Conservation (phyloP, 2,888 invertebrate species). For the Julus scanicus region DNA sequence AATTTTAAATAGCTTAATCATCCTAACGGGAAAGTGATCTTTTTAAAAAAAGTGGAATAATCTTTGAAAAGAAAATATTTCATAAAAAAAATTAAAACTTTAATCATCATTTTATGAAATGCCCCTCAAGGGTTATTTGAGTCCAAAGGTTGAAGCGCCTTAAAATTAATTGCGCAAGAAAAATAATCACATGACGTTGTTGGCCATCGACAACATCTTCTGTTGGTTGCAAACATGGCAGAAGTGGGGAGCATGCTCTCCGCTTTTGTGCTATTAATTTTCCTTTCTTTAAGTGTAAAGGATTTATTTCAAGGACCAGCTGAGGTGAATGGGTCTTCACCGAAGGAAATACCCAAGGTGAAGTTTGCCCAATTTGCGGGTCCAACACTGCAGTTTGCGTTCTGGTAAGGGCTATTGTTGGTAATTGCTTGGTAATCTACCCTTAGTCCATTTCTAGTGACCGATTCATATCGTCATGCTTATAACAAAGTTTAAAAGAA, state of each 20-base stretch:
- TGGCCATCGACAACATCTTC: background rate
- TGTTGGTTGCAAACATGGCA: conserved; percentile 9
- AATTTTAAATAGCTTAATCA: too few species aligned
- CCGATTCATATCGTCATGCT: too few species aligned
- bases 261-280: conserved; percentile 9
- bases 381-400: conserved; percentile 84
- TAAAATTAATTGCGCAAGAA: background rate
- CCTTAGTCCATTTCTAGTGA: too few species aligned
- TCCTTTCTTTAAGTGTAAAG: conserved; percentile 32
- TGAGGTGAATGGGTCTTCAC: background rate
- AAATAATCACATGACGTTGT: background rate
- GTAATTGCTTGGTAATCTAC: too few species aligned
- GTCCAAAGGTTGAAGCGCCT: background rate
- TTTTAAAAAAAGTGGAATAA: too few species aligned
- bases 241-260: conserved; percentile 34
- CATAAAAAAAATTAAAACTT: too few species aligned
- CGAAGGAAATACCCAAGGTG: conserved; percentile 74
- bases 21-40: too few species aligned
- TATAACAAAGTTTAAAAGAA: too few species aligned
- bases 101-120: background rate
- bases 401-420: conserved; percentile 75
- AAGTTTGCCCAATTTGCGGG: conserved; percentile 79
- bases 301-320: conserved; percentile 46
- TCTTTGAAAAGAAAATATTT: too few species aligned
- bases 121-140: background rate